phyloP scores from a whole-genome alignment of 2,113 vertebrate genomes.

The Ornithorhynchus anatinus region DNA sequence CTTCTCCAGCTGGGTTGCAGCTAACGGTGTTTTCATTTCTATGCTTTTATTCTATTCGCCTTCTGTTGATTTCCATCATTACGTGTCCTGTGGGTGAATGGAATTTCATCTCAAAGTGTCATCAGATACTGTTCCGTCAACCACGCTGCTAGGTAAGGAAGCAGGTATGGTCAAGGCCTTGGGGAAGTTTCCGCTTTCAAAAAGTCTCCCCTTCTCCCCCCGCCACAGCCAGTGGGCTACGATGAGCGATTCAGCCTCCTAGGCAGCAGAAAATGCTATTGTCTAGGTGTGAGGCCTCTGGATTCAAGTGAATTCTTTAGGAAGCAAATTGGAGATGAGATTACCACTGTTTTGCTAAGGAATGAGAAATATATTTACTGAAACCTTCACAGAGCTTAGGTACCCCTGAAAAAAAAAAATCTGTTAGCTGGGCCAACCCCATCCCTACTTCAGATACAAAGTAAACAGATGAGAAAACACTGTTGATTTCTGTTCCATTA shows the following conservation, averaged over 20 bases:
- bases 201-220: no score
- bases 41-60: conserved; percentile 36
- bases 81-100: conserved; percentile 49
- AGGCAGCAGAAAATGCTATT: neutral
- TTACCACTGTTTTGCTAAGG: neutral
- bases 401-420: neutral
- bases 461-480: neutral
- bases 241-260: no score
- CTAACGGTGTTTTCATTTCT: conserved; percentile 50
- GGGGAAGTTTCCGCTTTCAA: no score
- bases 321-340: no score
- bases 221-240: no score
- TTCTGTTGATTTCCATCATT: conserved; percentile 50
- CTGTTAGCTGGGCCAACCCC: neutral
- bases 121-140: conserved; percentile 81
- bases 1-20: conserved; percentile 2
- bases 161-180: conserved; percentile 4
- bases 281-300: neutral
- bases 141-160: conserved; percentile 79
- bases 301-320: neutral
- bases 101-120: conserved; percentile 73
- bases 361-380: neutral
- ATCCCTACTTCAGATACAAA: neutral
- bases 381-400: no score
- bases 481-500: neutral